These are phyloP conservation scores for Grallaria varia DNA, from an alignment of 2,113 vertebrate species.

Conservation along the genomic window DNA sequence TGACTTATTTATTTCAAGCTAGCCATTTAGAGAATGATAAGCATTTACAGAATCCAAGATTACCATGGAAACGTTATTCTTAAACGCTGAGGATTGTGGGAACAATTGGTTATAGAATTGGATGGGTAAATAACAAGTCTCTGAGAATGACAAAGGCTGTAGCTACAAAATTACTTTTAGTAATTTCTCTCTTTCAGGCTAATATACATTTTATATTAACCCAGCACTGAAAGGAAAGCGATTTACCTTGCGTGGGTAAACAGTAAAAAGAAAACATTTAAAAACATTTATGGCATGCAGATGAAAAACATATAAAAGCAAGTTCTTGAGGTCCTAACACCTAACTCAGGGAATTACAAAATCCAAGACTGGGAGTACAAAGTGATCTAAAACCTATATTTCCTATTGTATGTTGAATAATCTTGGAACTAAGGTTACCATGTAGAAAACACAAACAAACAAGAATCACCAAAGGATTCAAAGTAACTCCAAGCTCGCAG, in stretches of 20 bases:
- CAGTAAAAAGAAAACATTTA: background rate
- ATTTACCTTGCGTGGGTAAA: background rate
- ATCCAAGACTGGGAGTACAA: background rate
- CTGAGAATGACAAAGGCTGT: conserved; percentile 15
- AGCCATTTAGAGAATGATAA: conserved; percentile 56
- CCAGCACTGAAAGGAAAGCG: conserved; percentile 7
- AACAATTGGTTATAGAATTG: conserved; percentile 64
- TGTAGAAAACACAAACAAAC: background rate
- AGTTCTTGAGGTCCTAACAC: background rate
- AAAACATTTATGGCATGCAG: background rate
- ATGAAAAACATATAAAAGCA: background rate
- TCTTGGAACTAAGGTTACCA: background rate
- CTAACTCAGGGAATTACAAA: background rate
- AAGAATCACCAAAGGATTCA: background rate
- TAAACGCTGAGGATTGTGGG: background rate
- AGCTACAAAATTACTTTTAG: conserved; percentile 36
- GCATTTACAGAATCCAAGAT: conserved; percentile 68
- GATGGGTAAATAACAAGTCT: conserved; percentile 61
- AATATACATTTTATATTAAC: conserved; percentile 34
- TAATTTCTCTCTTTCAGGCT: conserved; percentile 32
- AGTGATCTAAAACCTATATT: background rate
- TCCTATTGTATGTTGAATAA: background rate
- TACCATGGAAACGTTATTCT: conserved; percentile 74
- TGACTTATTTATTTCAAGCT: conserved; percentile 66
- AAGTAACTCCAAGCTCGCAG: background rate